Evolutionary conservation across 2,113 vertebrate genomes (phyloP).

Genomic region (Anguilla rostrata): DNA sequence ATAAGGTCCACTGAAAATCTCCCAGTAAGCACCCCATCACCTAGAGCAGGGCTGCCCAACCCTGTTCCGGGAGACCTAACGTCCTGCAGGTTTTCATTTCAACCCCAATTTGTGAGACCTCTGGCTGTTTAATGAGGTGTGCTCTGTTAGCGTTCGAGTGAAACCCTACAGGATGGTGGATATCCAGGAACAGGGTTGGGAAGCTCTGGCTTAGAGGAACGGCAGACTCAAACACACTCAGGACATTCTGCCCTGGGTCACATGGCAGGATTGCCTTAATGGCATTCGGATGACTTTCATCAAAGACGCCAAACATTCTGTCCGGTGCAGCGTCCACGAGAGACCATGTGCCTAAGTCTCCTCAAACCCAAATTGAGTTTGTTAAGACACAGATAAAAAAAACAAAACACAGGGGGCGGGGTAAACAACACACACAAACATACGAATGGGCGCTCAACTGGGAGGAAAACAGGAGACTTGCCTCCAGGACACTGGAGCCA

Average conservation of each 20-base stretch:
- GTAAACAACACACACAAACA: background rate
- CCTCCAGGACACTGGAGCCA: no score
- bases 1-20: background rate
- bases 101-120: no score
- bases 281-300: conserved; percentile 52
- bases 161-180: no score
- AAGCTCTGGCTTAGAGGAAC: conserved; percentile 10
- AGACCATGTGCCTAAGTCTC: background rate
- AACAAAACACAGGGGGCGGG: background rate
- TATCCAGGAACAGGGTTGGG: no score
- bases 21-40: background rate
- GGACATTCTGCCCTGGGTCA: conserved; percentile 34
- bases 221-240: background rate
- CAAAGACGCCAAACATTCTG: conserved; percentile 34
- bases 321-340: background rate
- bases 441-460: background rate
- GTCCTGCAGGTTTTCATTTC: no score
- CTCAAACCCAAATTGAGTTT: background rate
- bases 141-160: no score
- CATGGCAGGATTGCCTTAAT: conserved; percentile 48
- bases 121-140: no score
- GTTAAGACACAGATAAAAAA: background rate
- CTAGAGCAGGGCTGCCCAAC: no score
- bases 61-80: no score
- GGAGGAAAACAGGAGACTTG: background rate